phyloP scores from a whole-genome alignment of 1,140 invertebrate species.

The Polypedilum vanderplanki region DNA sequence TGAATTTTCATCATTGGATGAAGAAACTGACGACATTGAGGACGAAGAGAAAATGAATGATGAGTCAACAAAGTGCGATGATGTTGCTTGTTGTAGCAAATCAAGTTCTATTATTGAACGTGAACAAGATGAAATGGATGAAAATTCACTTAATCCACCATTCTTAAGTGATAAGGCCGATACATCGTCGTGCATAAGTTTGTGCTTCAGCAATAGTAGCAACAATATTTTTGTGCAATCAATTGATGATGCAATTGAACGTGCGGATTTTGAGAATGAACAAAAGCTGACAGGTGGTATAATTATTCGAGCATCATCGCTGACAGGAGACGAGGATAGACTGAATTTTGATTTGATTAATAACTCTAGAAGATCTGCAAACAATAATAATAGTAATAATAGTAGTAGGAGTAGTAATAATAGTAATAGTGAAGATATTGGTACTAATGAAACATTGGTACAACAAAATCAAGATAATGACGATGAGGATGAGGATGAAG shows the following conservation, averaged over 20 bases:
- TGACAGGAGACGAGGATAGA: conserved; percentile 38
- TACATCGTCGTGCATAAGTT: conserved; percentile 27
- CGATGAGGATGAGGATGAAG: no score
- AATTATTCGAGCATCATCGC: conserved; percentile 38
- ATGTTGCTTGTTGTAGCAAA: conserved; percentile 28
- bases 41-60: conserved; percentile 31
- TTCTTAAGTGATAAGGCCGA: conserved; percentile 4
- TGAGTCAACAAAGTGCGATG: conserved; percentile 3
- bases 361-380: conserved; percentile 17
- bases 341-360: conserved; percentile 36
- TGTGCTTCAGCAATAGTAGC: conserved; percentile 15
- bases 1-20: conserved; percentile 37
- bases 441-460: not conserved
- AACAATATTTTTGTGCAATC: conserved; percentile 37
- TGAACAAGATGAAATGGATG: conserved; percentile 15
- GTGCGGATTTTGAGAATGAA: conserved; percentile 41
- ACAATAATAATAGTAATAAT: conserved; percentile 6
- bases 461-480: no score
- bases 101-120: conserved; percentile 25
- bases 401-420: not conserved
- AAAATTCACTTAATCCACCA: conserved; percentile 19
- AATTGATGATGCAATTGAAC: conserved; percentile 40
- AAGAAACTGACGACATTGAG: conserved; percentile 21
- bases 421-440: not conserved
- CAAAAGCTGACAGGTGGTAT: conserved; percentile 41